Conservation (phyloP, 35 echinoderm and acorn worm genomes). For the Strongylocentrotus purpuratus region DNA sequence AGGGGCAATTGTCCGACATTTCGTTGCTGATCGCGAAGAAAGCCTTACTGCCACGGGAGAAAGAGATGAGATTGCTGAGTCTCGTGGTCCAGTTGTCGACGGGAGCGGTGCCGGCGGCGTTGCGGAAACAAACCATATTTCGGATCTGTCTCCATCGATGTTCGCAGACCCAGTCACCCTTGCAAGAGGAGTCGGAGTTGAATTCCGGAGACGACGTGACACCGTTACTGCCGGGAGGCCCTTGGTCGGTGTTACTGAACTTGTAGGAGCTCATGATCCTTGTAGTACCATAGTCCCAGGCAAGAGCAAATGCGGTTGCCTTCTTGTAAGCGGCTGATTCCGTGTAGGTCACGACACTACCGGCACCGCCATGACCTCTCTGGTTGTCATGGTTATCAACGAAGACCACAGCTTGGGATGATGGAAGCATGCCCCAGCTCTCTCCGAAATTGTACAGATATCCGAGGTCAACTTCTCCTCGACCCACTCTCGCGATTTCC, state of each 20-base stretch:
- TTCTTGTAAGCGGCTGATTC: conserved; percentile 83
- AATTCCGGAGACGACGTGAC: conserved; percentile 7
- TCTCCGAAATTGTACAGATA: conserved; percentile 64
- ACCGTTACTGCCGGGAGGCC: conserved; percentile 51
- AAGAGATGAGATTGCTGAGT: conserved; percentile 64
- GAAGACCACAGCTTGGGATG: conserved; percentile 67
- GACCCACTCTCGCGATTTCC: conserved; percentile 53
- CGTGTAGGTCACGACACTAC: conserved; percentile 59
- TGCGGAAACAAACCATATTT: conserved; percentile 70
- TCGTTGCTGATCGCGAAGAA: conserved; percentile 68
- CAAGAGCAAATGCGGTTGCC: conserved; percentile 75
- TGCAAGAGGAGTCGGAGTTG: conserved; percentile 61
- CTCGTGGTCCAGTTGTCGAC: conserved; percentile 73
- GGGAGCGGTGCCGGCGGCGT: conserved; percentile 36
- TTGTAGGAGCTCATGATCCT: conserved; percentile 79
- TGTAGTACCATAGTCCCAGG: conserved; percentile 74
- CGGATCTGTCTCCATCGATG: conserved; percentile 74
- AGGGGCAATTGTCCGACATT: neutral
- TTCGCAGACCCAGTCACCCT: conserved; percentile 86
- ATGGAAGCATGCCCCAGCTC: conserved; percentile 61
- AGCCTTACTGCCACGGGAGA: conserved; percentile 70
- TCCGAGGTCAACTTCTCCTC: conserved; percentile 59
- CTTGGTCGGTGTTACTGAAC: conserved; percentile 49
- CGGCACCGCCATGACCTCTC: conserved; percentile 72
- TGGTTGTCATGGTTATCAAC: conserved; percentile 91